Evolutionary conservation across 2,797 vertebrate genomes (phyloP).

Genomic region (Moxostoma hubbsi): DNA sequence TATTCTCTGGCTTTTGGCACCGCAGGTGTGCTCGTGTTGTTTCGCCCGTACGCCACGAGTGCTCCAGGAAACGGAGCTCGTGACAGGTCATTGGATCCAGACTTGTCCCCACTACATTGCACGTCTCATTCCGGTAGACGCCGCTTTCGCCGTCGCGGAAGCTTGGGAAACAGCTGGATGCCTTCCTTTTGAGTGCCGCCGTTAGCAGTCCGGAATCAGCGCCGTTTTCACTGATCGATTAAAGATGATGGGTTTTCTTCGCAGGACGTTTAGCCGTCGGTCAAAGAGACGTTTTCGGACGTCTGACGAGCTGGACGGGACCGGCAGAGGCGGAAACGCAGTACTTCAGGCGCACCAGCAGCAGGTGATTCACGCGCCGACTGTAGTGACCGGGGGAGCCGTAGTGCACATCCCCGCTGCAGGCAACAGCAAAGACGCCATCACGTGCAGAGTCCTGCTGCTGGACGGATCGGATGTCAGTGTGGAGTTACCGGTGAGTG

Average conservation of each 20-base stretch:
- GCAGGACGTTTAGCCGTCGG: constrained; percentile 95
- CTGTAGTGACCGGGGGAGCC: constrained; percentile 82
- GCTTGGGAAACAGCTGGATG: constrained; percentile 43
- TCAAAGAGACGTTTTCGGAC: constrained; percentile 87
- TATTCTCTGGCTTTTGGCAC: background rate
- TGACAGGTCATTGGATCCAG: constrained; percentile 44
- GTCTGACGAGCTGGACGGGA: constrained; percentile 79
- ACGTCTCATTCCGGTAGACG: constrained; percentile 18
- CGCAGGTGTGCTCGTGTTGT: constrained; percentile 41
- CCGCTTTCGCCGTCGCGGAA: constrained; percentile 24
- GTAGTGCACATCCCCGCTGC: constrained; percentile 90
- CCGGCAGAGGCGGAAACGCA: constrained; percentile 77
- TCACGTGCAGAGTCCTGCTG: constrained; percentile 92
- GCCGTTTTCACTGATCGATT: constrained; percentile 26
- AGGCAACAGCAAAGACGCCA: constrained; percentile 81
- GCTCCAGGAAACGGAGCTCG: constrained; percentile 26
- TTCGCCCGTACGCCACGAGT: constrained; percentile 16
- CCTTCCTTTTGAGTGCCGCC: constrained; percentile 21
- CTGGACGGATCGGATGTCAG: constrained; percentile 95
- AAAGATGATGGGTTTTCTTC: constrained; percentile 96
- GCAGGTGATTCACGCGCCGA: constrained; percentile 81
- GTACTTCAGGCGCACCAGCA: constrained; percentile 80
- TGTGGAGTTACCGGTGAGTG: constrained; percentile 93
- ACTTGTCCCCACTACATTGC: constrained; percentile 15
- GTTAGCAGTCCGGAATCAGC: constrained; percentile 30